Base-by-base conservation (phyloP, 1,140 invertebrate genomes). In the Caenorhabditis brenneri region DNA sequence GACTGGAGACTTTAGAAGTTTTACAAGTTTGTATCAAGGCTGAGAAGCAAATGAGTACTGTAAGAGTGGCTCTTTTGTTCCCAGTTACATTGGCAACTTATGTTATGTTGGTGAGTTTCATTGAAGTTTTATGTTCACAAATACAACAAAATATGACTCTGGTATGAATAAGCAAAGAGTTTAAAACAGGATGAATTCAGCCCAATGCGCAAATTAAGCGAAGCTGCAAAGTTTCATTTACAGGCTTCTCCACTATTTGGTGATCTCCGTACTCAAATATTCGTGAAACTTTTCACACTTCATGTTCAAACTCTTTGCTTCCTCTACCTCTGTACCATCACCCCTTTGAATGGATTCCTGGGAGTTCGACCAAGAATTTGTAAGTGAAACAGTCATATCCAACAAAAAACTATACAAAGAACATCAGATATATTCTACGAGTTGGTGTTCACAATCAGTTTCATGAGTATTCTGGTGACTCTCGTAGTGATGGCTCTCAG, bases 381-480 rank as follows among this genome's bases (percentile, higher is more conserved):
- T 91, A 78, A 84, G 89, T 84, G n/a, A 19, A 27, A 5, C 19
- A 27, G 27, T 84, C 22, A 46, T 16, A 82, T 4, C 2, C 12
- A 31, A 4, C 22, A 3, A 19, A 19, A n/a, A 42, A 27, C 4
- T 51, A 15, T 10, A 27, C 16, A 51, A 24, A 12, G 31, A 10
- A n/a, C n/a, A 27, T 85, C 82, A 90, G 89, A 90, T 65, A 84
- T 86, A 15, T 90, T 88, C 87, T 90, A 90, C 80, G 89, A 90
- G 79, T 86, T 89, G 60, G 48, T 90, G 2, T 90, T 90, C 51
- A 86, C 88, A 19, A 22, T 91, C 19, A 87, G 87, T 27, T 85
- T 89, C 36, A 49, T 90, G 27, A 85, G 79, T 65, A 88, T 90
- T 78, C 60, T 90, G 82, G 85, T 90, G 5, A 91, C 90, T 15